A percentile compares a stretch with the other conserved stretches of the same genome.
Evolutionary conservation across 2,797 vertebrate species (phyloP).

Genomic region (Phrynocephalus guinanensis): DNA sequence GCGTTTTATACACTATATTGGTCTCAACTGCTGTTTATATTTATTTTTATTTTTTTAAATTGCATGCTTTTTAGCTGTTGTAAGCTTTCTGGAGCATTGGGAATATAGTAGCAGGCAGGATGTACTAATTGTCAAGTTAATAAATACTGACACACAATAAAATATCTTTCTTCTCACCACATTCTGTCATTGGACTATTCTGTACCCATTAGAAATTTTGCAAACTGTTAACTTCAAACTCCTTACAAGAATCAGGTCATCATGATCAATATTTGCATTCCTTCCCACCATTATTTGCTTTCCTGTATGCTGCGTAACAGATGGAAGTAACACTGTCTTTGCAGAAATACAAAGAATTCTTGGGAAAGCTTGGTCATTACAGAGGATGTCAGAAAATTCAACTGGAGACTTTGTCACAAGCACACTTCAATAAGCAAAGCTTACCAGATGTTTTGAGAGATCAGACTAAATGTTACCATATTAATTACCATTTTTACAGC

Average conservation of each 20-base stretch:
- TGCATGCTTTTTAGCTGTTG: neutral
- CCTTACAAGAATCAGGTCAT: neutral
- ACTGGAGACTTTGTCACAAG: neutral
- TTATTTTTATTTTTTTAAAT: neutral
- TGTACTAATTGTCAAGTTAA: neutral
- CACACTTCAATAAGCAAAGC: slow-evolving; percentile 25
- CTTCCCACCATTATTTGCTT: neutral
- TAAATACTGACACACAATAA: neutral
- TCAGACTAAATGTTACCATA: slow-evolving; percentile 20
- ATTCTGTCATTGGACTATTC: neutral
- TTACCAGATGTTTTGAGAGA: slow-evolving; percentile 33
- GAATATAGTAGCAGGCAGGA: neutral
- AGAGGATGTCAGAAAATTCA: slow-evolving; percentile 3
- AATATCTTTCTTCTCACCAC: neutral
- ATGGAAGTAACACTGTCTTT: slow-evolving; percentile 24
- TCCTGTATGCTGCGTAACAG: neutral
- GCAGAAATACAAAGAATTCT: slow-evolving; percentile 1
- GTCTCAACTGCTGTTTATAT: neutral
- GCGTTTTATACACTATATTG: too few relatives aligned
- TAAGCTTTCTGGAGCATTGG: neutral
- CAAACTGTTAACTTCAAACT: neutral
- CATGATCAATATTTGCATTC: neutral
- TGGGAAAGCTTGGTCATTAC: neutral
- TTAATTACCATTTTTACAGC: slow-evolving; percentile 19
- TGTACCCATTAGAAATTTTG: neutral